A percentile compares a stretch with the other conserved stretches of the same genome.
phyloP scores from a whole-genome alignment of 2,797 vertebrate genomes.

The Lagocephalus sceleratus region DNA sequence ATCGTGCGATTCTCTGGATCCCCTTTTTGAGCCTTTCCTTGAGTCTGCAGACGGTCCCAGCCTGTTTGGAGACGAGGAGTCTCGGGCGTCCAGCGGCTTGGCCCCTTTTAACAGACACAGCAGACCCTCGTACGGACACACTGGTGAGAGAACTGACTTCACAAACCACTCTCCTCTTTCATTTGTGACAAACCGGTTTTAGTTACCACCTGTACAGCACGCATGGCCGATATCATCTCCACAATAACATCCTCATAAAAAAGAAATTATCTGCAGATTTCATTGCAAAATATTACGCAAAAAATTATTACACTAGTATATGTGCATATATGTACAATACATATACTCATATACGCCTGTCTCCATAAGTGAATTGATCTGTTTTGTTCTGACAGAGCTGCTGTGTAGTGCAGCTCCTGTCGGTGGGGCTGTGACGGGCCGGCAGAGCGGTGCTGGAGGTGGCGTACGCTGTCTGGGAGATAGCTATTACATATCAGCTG shows the following conservation, averaged over 20 bases:
- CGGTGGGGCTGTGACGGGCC: constrained; percentile 46
- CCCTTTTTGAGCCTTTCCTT: constrained; percentile 66
- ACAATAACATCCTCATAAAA: too few relatives aligned
- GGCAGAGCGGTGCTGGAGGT: constrained; percentile 65
- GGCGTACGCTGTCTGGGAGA: constrained; percentile 68
- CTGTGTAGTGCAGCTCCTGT: constrained; percentile 31
- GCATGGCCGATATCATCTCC: too few relatives aligned
- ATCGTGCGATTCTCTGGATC: constrained; percentile 48
- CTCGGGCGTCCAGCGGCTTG: constrained; percentile 37
- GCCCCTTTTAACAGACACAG: constrained; percentile 48
- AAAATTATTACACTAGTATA: too few relatives aligned
- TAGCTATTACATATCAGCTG: constrained; percentile 77
- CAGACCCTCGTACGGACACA: constrained; percentile 53
- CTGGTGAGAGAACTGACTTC: constrained; percentile 49
- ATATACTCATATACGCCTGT: too few relatives aligned
- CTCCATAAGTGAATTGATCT: background rate
- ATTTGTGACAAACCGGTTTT: background rate
- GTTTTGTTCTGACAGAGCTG: background rate
- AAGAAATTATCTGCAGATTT: too few relatives aligned
- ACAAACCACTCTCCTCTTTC: background rate
- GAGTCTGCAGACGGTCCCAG: constrained; percentile 47
- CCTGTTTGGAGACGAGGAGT: constrained; percentile 59
- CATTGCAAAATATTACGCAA: too few relatives aligned
- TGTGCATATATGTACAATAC: too few relatives aligned
- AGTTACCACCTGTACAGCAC: background rate